phyloP scores from a whole-genome alignment of 2,888 invertebrate genomes.

The Coronaproctus castanopsis region DNA sequence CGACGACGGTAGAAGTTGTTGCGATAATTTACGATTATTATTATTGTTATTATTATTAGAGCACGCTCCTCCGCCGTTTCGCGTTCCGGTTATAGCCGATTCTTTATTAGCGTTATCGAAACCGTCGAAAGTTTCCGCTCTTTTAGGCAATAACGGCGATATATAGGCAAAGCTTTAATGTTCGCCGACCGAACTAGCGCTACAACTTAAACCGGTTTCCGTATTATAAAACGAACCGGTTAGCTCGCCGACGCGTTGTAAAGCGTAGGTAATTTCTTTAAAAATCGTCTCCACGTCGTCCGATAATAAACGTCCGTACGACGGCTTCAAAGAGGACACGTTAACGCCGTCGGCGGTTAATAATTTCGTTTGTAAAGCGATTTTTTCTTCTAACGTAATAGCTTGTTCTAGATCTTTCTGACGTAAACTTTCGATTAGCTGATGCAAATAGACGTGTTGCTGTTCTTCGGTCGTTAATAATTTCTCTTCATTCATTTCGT shows the following conservation, averaged over 20 bases:
- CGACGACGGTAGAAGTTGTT: conserved; percentile 1
- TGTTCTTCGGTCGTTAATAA: neutral
- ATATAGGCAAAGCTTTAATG: conserved; percentile 68
- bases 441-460: neutral
- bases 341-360: conserved; percentile 40
- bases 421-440: conserved; percentile 43
- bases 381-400: conserved; percentile 67
- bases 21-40: conserved; percentile 12
- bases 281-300: conserved; percentile 61
- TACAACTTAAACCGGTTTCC: conserved; percentile 62
- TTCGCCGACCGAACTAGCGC: conserved; percentile 85
- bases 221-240: conserved; percentile 51
- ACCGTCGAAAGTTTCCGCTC: conserved; percentile 91
- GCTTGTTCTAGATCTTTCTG: conserved; percentile 77
- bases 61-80: conserved; percentile 7
- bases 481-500: no score
- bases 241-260: conserved; percentile 50
- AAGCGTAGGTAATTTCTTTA: conserved; percentile 57
- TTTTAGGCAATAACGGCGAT: conserved; percentile 66
- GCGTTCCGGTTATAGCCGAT: neutral
- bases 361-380: conserved; percentile 58
- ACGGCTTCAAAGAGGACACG: conserved; percentile 38
- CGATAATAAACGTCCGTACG: conserved; percentile 50
- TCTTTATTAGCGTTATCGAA: conserved; percentile 41
- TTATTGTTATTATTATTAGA: no score